phyloP scores from a whole-genome alignment of 2,113 vertebrate genomes.

The Oryzias celebensis region DNA sequence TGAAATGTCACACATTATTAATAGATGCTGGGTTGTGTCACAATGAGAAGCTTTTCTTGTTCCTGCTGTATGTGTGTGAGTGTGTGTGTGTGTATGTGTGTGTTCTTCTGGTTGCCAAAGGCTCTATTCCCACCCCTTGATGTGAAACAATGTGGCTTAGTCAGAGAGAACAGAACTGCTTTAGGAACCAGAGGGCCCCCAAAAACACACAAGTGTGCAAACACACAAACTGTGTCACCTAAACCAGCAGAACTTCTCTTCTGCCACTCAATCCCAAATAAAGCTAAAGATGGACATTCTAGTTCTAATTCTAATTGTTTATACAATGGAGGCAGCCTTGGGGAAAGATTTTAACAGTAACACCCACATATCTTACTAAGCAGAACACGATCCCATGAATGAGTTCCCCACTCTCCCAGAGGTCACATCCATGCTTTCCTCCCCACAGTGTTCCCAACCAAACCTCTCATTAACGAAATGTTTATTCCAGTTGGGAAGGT shows the following conservation, averaged over 20 bases:
- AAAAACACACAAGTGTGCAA: slow-evolving; percentile 17
- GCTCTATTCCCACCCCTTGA: slow-evolving; percentile 87
- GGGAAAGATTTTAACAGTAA: not conserved
- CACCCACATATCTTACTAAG: slow-evolving; percentile 75
- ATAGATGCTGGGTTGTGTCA: slow-evolving; percentile 86
- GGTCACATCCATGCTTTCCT: slow-evolving; percentile 89
- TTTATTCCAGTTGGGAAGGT: slow-evolving; percentile 81
- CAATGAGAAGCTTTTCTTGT: slow-evolving; percentile 81
- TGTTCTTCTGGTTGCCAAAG: slow-evolving; percentile 81
- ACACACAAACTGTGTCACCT: slow-evolving; percentile 17
- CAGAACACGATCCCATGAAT: slow-evolving; percentile 82
- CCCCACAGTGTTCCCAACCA: slow-evolving; percentile 85
- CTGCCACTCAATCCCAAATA: slow-evolving; percentile 17
- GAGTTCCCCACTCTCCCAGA: slow-evolving; percentile 86
- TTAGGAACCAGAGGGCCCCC: slow-evolving; percentile 70
- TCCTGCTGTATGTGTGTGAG: slow-evolving; percentile 37
- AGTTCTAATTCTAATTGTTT: slow-evolving; percentile 1
- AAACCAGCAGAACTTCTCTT: slow-evolving; percentile 22
- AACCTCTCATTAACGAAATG: slow-evolving; percentile 92
- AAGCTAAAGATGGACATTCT: slow-evolving; percentile 7
- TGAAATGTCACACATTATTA: slow-evolving; percentile 82
- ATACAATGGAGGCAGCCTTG: slow-evolving; percentile 4
- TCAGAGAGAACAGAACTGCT: slow-evolving; percentile 75
- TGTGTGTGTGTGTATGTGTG: slow-evolving; percentile 35
- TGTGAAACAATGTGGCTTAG: slow-evolving; percentile 90